Base-by-base conservation (phyloP, 2,113 vertebrate genomes). In the Eurystomus gularis region DNA sequence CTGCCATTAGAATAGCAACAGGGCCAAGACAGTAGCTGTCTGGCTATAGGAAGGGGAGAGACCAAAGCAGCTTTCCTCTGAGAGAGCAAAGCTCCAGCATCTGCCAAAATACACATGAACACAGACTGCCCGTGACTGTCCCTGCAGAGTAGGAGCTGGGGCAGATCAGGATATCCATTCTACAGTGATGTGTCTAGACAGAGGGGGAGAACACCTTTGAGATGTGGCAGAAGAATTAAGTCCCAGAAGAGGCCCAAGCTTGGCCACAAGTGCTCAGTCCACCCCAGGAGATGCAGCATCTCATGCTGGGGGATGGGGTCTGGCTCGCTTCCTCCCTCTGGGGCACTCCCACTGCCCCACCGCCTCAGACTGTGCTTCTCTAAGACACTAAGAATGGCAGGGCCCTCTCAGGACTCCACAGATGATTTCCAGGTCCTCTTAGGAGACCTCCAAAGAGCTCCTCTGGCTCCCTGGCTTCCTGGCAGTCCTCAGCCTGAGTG, bases 21-120 rank as follows among this genome's bases (percentile, higher is more conserved):
- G 49, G 71, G 94, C 90, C 92, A 82, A 82, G 92, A 91, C 86
- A 51, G 95, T 77, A 88, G 94, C 76, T 81, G 55, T 48, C 68
- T 61, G 85, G n/a, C 75, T 81, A 66, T 66, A 65, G 60, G 70
- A 90, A 73, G 58, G 9, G 80, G 76, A 73, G 82, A 94, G 68
- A 88, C 64, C n/a, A 46, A 58, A 88, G 77, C 23, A 75, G 44
- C 40, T 72, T 88, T 72, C 40, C 60, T 54, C 79, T 52, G 79
- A 69, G 78, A 92, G 42, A 68, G 23, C 72, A 77, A 82, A 86
- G 54, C 60, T 83, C 73, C 23, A 54, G 60, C 39, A 39, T 55
- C 70, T 92, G 95, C 95, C 93, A 92, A 92, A 94, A 68, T 35
- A 94, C 88, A 89, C 95, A 86, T 70, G 72, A 94, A 82, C 88